Conservation (phyloP, 1,140 invertebrate species). For the Bombus fervidus region DNA sequence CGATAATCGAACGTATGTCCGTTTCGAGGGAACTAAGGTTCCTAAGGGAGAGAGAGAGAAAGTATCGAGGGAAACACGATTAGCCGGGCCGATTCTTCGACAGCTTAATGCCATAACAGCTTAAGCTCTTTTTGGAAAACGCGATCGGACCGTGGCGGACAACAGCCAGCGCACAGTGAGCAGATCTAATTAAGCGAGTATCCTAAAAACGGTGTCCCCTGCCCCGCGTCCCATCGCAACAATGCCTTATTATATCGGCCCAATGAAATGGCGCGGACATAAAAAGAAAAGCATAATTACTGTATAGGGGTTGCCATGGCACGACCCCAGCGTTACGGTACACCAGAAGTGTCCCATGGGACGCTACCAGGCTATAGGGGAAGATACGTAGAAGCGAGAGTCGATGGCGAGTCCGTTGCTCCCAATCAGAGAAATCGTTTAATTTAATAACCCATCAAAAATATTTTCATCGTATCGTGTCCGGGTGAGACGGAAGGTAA, state of each 20-base stretch:
- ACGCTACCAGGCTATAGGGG: constrained; percentile 39
- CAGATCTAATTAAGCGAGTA: constrained; percentile 72
- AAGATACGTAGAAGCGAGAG: constrained; percentile 18
- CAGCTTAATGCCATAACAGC: constrained; percentile 44
- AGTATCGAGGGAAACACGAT: constrained; percentile 29
- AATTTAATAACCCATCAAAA: constrained; percentile 79
- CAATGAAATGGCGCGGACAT: constrained; percentile 80
- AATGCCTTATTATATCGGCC: constrained; percentile 77
- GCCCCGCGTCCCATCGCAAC: constrained; percentile 48
- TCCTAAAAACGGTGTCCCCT: constrained; percentile 61
- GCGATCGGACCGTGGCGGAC: constrained; percentile 42
- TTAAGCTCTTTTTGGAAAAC: constrained; percentile 62
- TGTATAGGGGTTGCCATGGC: constrained; percentile 78
- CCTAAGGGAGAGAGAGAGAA: neutral
- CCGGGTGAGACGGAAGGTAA: neutral
- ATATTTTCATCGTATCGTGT: constrained; percentile 63
- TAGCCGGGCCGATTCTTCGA: constrained; percentile 28
- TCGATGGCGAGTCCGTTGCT: constrained; percentile 45
- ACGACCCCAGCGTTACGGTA: constrained; percentile 75
- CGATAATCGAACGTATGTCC: neutral
- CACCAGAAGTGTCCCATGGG: constrained; percentile 78
- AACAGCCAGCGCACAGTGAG: neutral
- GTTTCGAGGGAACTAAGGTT: neutral
- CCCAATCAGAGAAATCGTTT: constrained; percentile 77
- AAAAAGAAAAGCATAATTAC: constrained; percentile 82